Evolutionary conservation across 2,113 vertebrate genomes (phyloP), one percentile per base, ranked within the genome.

Genomic region (Amblyopsis rosae): DNA sequence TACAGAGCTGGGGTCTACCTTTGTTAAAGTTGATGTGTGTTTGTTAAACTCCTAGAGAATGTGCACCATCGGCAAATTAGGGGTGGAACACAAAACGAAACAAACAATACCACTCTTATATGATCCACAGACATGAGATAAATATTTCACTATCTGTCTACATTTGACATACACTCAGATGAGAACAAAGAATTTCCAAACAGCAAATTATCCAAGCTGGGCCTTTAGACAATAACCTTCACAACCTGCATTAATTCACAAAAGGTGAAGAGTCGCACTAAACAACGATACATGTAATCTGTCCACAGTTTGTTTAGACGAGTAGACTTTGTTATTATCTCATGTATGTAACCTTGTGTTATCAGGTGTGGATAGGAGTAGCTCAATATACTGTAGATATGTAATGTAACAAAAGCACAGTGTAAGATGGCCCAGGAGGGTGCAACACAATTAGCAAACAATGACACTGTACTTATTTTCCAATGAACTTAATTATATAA

Each of bases 71-170:
- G 84, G 81, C 91, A 92, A 93, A 92, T 90, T 91, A 89, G 87
- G 72, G 70, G 62, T 51, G 73, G 73, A 80, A 90, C 80, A 87
- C 85, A 89, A 91, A 91, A 90, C 82, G 81, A 89, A 88, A 90
- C 87, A 91, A 91, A 92, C 86, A 91, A 88, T 86, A 91, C 90
- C 88, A 90, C 70, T 88, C 85, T 87, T 86, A 90, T 88, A 88
- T 80, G 84, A 88, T 89, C 82, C 74, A 77, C 82, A 89, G 88
- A 85, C 84, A 83, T 77, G 81, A 81, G 87, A 91, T 93, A 89
- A 92, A 92, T 91, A 92, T 91, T 91, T 92, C 82, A 91, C 86
- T 55, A 87, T 91, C 82, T 90, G 90, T 93, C 90, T 88, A 87
- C 84, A 85, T 86, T 82, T 89, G 89, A 91, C 89, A 91, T 80